Percentiles rank a stretch among this genome's conserved stretches.
phyloP scores from a whole-genome alignment of 2,888 invertebrate genomes.

The Didymodactylos carnosus region DNA sequence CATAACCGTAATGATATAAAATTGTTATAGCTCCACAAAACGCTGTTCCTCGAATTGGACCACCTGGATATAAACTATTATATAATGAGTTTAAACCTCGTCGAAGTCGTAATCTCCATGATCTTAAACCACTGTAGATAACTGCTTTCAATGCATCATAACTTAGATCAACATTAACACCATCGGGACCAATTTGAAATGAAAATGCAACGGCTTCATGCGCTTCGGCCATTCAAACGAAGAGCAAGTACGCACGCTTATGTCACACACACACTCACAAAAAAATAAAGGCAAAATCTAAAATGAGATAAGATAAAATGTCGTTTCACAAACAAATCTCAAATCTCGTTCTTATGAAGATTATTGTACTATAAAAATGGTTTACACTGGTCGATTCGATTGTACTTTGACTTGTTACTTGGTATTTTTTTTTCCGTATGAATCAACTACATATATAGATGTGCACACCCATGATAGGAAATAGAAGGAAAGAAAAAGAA shows the following conservation, averaged over 20 bases:
- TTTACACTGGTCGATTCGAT: no score
- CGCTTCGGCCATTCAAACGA: slow-evolving; percentile 99
- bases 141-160: slow-evolving; percentile 81
- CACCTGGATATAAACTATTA: slow-evolving; percentile 86
- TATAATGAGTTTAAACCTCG: slow-evolving; percentile 80
- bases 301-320: background rate
- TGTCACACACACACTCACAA: no score
- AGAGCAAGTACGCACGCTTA: no score
- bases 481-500: no score
- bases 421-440: no score
- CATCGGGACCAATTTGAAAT: slow-evolving; percentile 89
- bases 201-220: slow-evolving; percentile 92
- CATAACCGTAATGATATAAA: slow-evolving; percentile 50
- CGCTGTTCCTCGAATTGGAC: slow-evolving; percentile 39
- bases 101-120: slow-evolving; percentile 78
- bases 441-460: no score
- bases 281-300: no score
- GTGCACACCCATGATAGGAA: no score
- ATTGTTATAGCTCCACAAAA: slow-evolving; percentile 50
- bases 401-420: no score
- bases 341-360: background rate
- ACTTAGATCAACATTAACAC: slow-evolving; percentile 91
- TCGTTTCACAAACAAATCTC: background rate
- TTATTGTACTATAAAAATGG: no score
- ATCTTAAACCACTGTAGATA: slow-evolving; percentile 76